phyloP scores from a whole-genome alignment of 2,113 vertebrate genomes.

The Rhodinocichla rosea region DNA sequence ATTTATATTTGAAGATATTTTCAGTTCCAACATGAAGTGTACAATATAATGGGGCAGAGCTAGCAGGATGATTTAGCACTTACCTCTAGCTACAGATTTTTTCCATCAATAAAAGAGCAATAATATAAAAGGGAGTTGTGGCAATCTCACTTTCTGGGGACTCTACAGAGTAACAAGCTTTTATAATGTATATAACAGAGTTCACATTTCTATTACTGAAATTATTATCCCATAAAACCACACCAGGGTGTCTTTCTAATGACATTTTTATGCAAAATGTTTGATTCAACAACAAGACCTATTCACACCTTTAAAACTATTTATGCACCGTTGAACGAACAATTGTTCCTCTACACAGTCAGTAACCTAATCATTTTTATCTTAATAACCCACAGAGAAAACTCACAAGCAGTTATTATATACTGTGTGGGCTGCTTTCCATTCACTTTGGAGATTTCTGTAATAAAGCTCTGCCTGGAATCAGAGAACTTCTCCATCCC shows the following conservation, averaged over 20 bases:
- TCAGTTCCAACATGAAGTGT: slow-evolving; percentile 21
- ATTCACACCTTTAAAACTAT: not conserved
- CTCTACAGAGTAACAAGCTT: not conserved
- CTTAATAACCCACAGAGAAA: slow-evolving; percentile 14
- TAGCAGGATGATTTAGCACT: slow-evolving; percentile 58
- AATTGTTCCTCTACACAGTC: not conserved
- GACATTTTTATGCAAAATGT: slow-evolving; percentile 34
- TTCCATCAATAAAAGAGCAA: slow-evolving; percentile 29
- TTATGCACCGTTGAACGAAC: slow-evolving; percentile 15
- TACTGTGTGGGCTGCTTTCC: not conserved
- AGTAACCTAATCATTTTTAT: slow-evolving; percentile 22
- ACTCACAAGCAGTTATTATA: not conserved
- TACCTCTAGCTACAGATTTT: not conserved
- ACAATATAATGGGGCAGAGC: slow-evolving; percentile 52
- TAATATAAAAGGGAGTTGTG: not conserved
- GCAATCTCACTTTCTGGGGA: not conserved
- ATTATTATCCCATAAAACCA: slow-evolving; percentile 12
- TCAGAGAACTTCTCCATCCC: not conserved
- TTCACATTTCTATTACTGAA: not conserved
- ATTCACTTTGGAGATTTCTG: slow-evolving; percentile 25
- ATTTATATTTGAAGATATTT: slow-evolving; percentile 59
- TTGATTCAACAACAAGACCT: slow-evolving; percentile 31
- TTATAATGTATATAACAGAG: not conserved
- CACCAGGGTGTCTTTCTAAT: slow-evolving; percentile 9
- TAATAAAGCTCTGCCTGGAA: not conserved